Evolutionary conservation across 2,797 vertebrate species (phyloP).

Genomic region (Etheostoma nigrum): DNA sequence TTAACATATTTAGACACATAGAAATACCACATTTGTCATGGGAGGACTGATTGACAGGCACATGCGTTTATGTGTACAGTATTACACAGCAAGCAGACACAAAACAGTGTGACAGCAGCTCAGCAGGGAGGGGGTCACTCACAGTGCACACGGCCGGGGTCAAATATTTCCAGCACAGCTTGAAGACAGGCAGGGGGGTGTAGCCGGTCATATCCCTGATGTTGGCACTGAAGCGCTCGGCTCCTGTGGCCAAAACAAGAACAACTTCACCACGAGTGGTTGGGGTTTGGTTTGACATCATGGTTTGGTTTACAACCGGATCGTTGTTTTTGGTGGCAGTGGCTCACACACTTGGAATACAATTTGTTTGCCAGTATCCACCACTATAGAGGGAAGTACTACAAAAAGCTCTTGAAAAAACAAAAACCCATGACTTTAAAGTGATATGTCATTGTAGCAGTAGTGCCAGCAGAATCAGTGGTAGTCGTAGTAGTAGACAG

Average conservation of each 20-base stretch:
- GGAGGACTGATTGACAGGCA: background rate
- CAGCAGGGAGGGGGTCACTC: slow-evolving; percentile 58
- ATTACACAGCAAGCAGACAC: slow-evolving; percentile 23
- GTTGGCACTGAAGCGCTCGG: slow-evolving; percentile 80
- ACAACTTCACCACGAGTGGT: background rate
- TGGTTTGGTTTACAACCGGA: background rate
- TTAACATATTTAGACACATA: background rate
- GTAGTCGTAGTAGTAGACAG: no score
- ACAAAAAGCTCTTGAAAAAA: background rate
- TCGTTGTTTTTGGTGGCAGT: slow-evolving; percentile 25
- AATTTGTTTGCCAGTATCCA: background rate
- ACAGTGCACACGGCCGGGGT: slow-evolving; percentile 83
- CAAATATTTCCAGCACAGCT: slow-evolving; percentile 84
- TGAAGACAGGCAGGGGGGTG: slow-evolving; percentile 73
- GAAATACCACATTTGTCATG: background rate
- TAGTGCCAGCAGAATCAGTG: background rate
- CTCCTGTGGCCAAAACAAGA: slow-evolving; percentile 69
- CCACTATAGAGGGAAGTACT: background rate
- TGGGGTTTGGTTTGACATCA: slow-evolving; percentile 24
- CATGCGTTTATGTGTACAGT: background rate
- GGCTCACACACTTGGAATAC: background rate
- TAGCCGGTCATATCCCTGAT: slow-evolving; percentile 83
- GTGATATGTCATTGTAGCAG: background rate
- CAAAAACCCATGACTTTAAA: background rate
- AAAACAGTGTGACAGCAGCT: slow-evolving; percentile 29